A percentile compares a stretch with the other conserved stretches of the same genome.
These are phyloP conservation scores for Synanthedon formicaeformis DNA, from an alignment of 2,888 invertebrate genomes.

Conservation along the genomic window DNA sequence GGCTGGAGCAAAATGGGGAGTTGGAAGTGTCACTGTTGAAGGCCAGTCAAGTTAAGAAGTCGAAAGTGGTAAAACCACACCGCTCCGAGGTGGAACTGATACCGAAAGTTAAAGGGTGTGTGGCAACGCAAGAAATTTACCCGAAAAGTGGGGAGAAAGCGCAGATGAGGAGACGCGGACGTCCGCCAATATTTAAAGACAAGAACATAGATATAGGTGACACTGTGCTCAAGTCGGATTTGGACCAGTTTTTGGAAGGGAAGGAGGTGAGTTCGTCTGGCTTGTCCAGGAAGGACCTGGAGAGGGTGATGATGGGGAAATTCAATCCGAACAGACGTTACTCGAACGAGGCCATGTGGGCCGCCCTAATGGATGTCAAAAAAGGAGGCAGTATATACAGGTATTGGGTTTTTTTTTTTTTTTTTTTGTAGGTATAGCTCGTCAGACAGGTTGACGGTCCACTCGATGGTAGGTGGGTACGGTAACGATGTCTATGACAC, in stretches of 20 bases:
- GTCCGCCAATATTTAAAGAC: slow-evolving; percentile 60
- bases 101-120: slow-evolving; percentile 38
- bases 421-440: not conserved
- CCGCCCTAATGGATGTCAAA: slow-evolving; percentile 71
- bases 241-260: slow-evolving; percentile 63
- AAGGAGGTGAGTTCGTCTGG: slow-evolving; percentile 64
- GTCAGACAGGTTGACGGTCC: too few relatives aligned
- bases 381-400: slow-evolving; percentile 72
- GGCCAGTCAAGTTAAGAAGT: slow-evolving; percentile 45
- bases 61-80: slow-evolving; percentile 23
- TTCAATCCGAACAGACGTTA: slow-evolving; percentile 63
- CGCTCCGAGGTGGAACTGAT: slow-evolving; percentile 57
- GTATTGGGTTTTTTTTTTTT: slow-evolving; percentile 19
- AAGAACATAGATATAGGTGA: slow-evolving; percentile 57
- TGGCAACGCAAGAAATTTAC: slow-evolving; percentile 30
- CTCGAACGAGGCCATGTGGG: slow-evolving; percentile 69
- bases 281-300: slow-evolving; percentile 56
- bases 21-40: slow-evolving; percentile 56
- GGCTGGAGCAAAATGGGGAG: slow-evolving; percentile 63
- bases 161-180: slow-evolving; percentile 39
- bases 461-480: too few relatives aligned
- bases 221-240: slow-evolving; percentile 55
- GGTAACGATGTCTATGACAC: too few relatives aligned
- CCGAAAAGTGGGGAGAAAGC: slow-evolving; percentile 41
- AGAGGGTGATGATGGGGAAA: slow-evolving; percentile 66